Base-by-base conservation (phyloP, 2,113 vertebrate species). In the Falcunculus frontatus region DNA sequence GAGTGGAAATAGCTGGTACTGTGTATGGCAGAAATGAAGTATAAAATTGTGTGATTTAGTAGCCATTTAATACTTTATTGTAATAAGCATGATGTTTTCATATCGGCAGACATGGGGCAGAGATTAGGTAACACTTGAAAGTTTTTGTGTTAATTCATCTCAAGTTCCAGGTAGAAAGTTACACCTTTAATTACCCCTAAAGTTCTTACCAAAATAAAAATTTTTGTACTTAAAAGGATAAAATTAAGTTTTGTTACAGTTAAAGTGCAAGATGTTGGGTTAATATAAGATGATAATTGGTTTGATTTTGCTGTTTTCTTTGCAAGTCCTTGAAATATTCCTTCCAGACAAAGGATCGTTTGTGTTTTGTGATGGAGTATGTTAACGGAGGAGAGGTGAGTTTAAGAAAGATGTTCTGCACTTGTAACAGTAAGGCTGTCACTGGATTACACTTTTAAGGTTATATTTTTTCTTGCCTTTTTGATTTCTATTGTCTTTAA, bases 301-400 rank as follows among this genome's bases (percentile, higher is more conserved):
- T 87, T 91, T 96, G 90, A 76, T 97, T 97, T 96, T 95, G 97
- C 96, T 97, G 95, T 89, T 97, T 98, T 97, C 94, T 96, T 98
- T 98, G 97, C 63, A 98, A 99, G 99, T 99, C 99, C 91, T 98
- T 99, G 98, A 99, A 99, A 98, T 99, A 99, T 96, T 99, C 99
- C 87, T 99, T 99, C 98, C 99, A 99, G 98, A 99, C 99, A 59
- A 99, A 99, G 98, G 99, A 99, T 93, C 99, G 99, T 89, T 98
- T 99, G 92, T 99, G 99, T 98, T 99, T 99, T 97, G 99, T 99
- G 90, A 99, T 99, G 99, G 99, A 99, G 93, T 99, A 99, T 97
- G 99, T 99, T 96, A 99, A 99, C 8, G 99, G 99, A 88, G 99
- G 99, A 98, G 99, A 99, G 99, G 99, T 99, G 95, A 98, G 98